Base-by-base conservation (phyloP, 2,113 vertebrate genomes). In the Elanoides forficatus region DNA sequence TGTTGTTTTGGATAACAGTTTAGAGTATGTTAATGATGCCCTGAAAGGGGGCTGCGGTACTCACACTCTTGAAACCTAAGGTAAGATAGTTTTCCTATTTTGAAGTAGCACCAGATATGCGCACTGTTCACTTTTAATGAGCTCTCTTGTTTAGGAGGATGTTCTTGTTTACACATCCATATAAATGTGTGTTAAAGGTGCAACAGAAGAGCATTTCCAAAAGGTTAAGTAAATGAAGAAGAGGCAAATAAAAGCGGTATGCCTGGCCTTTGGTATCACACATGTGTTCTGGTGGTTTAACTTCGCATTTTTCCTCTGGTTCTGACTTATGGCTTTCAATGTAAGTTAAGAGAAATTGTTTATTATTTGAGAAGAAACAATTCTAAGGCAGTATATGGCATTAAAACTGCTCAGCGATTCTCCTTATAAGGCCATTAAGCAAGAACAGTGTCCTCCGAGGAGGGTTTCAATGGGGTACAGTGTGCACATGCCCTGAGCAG, bases 1-100 rank as follows among this genome's bases (percentile, higher is more conserved):
- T 90, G 71, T 59, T 82, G 75, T 81, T 95, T 85, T 73, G 94
- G 91, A 58, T 81, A 95, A 82, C 13, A 62, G 84, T 90, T 97
- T 85, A 53, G 62, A 85, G 38, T 78, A 91, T 91, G 89, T 22
- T 94, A 95, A 94, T 80, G 72, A 85, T 95, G 66, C 40, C 72
- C 79, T 82, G 75, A 71, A 86, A 96, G 42, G 8, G 1, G 11
- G 42, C 86, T 82, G 75, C 3, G 4, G 55, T 50, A 29, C 50
- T 81, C 45, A 9, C 19, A 76, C 45, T 22, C 74, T 68, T 3
- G 1, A 75, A 93, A 91, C 34, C 71, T 22, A 45, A 81, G 53
- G 27, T 82, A 72, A 71, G 27, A 20, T 3, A 42, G 40, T 30
- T 93, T 85, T 76, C n/a, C 23, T 73, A 4, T 70, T 92, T 82